These are phyloP conservation scores for Prunella himalayana DNA, from an alignment of 2,113 vertebrate genomes.

Conservation along the genomic window DNA sequence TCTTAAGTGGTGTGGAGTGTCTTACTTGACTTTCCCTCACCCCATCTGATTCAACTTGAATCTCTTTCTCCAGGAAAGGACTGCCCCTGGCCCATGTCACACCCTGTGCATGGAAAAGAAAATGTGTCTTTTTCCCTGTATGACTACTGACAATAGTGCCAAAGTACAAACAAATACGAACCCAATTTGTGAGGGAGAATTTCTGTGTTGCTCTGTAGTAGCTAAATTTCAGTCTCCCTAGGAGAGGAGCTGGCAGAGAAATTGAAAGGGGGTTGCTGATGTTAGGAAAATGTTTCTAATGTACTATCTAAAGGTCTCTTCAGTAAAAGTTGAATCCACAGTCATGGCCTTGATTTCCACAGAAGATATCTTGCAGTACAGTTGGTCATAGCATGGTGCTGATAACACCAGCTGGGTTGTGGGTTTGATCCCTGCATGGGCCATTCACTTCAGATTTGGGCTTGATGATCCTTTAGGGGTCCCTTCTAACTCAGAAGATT, in stretches of 20 bases:
- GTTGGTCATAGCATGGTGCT: fast-evolving
- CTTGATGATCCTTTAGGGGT: not conserved
- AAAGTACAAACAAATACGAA: not conserved
- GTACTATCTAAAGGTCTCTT: not conserved
- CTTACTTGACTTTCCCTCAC: not conserved
- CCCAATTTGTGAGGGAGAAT: not conserved
- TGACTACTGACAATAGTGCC: not conserved
- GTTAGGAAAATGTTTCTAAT: not conserved
- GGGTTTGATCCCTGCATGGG: too few species aligned
- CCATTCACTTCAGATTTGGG: not conserved
- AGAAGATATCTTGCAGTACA: not conserved
- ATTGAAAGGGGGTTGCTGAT: not conserved
- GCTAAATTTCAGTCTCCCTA: not conserved
- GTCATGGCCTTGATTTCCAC: not conserved
- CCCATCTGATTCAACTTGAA: not conserved
- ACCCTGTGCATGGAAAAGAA: not conserved
- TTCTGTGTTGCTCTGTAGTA: not conserved
- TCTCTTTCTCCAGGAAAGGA: not conserved
- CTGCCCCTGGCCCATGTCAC: not conserved
- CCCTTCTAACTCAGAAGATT: not conserved
- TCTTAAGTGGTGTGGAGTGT: not conserved
- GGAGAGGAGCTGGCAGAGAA: not conserved
- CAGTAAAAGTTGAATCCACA: not conserved
- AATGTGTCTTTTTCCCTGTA: not conserved
- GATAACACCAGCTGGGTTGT: fast-evolving